Conservation (phyloP, 2,888 invertebrate genomes). For the Liodrosophila aerea region DNA sequence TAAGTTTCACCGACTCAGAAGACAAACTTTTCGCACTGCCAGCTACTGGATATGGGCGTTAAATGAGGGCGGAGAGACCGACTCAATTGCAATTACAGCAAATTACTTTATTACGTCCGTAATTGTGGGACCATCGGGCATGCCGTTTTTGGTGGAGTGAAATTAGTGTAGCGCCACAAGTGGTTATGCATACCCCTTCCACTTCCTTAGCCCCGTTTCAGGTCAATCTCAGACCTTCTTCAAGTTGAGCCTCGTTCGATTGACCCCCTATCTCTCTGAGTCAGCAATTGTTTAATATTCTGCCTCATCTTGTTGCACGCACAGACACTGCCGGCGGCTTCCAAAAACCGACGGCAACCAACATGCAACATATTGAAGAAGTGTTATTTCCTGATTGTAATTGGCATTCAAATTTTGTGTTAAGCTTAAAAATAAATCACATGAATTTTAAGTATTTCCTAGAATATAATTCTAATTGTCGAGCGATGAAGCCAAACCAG, state of each 20-base stretch:
- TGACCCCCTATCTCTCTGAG: constrained; percentile 5
- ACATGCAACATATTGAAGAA: neutral
- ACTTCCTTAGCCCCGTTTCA: neutral
- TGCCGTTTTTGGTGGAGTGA: constrained; percentile 74
- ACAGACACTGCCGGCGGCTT: constrained; percentile 15
- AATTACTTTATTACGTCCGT: constrained; percentile 82
- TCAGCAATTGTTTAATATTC: constrained; percentile 24
- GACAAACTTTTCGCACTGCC: constrained; percentile 51
- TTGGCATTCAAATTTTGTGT: too few species aligned
- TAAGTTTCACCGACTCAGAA: constrained; percentile 16
- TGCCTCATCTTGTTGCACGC: constrained; percentile 27
- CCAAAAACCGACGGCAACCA: constrained; percentile 52
- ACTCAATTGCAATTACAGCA: constrained; percentile 82
- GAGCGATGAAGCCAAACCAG: too few species aligned
- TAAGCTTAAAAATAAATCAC: too few species aligned
- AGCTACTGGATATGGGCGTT: constrained; percentile 24
- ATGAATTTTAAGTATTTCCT: too few species aligned
- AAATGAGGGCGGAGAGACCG: constrained; percentile 58
- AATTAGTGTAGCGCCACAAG: constrained; percentile 70
- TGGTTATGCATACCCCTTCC: constrained; percentile 55
- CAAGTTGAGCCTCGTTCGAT: constrained; percentile 2
- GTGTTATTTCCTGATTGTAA: too few species aligned
- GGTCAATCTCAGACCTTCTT: neutral
- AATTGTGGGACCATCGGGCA: constrained; percentile 81
- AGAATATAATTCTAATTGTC: too few species aligned